Evolutionary conservation across 2,797 vertebrate species (phyloP).

Genomic region (Lithobates sylvaticus): DNA sequence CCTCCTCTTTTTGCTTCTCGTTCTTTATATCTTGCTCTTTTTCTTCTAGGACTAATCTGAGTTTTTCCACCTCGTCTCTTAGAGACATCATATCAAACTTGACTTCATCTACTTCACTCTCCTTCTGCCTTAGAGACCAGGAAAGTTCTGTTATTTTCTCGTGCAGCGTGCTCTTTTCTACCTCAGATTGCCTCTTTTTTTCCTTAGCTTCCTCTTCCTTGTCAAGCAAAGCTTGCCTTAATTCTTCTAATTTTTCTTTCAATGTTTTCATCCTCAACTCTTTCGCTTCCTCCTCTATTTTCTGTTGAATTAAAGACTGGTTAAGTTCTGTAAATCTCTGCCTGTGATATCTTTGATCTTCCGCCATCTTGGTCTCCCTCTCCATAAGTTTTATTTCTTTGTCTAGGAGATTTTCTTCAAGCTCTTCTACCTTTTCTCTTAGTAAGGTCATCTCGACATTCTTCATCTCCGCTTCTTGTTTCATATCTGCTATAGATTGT

Average conservation of each 20-base stretch:
- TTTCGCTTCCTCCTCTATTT: neutral
- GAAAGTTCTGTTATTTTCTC: conserved; percentile 10
- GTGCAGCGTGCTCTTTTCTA: neutral
- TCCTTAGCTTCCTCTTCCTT: neutral
- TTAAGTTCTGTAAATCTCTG: neutral
- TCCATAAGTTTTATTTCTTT: neutral
- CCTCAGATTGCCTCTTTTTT: neutral
- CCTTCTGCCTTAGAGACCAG: neutral
- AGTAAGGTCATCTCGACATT: neutral
- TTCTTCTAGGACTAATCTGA: neutral
- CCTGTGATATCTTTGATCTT: neutral
- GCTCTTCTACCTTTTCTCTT: neutral
- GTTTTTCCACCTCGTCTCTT: conserved; percentile 9
- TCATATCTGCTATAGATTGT: neutral
- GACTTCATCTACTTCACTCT: conserved; percentile 64
- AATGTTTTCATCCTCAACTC: neutral
- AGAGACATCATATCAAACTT: conserved; percentile 63
- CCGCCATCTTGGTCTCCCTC: neutral
- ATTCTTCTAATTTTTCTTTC: neutral
- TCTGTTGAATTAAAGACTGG: neutral
- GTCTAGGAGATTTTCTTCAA: neutral
- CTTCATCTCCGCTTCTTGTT: neutral
- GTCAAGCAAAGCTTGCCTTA: neutral
- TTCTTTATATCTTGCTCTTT: conserved; percentile 4
- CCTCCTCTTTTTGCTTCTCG: conserved; percentile 1